phyloP scores from a whole-genome alignment of 2,113 vertebrate genomes.

The Petrocephalus microphthalmus region DNA sequence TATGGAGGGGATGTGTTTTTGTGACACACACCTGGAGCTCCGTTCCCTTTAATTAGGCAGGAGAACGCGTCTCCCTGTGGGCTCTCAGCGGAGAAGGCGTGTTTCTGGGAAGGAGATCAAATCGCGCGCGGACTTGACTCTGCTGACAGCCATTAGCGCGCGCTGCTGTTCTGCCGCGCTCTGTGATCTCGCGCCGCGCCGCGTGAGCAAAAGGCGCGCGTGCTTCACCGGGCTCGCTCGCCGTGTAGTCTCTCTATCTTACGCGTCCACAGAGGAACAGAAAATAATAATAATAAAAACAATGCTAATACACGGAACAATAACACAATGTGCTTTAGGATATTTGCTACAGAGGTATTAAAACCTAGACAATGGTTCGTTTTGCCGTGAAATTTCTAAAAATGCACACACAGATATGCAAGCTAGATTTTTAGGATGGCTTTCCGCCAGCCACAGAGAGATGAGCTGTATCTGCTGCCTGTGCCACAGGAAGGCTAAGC shows the following conservation, averaged over 20 bases:
- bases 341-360: constrained; percentile 1
- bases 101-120: neutral
- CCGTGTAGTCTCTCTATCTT: neutral
- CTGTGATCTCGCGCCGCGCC: neutral
- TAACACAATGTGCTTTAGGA: neutral
- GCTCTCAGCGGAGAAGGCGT: neutral
- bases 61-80: neutral
- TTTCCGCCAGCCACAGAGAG: neutral
- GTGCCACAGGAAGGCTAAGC: neutral
- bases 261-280: neutral
- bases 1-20: neutral
- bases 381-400: neutral
- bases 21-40: neutral
- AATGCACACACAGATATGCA: neutral
- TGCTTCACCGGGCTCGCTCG: neutral
- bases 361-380: neutral
- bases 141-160: neutral
- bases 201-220: neutral
- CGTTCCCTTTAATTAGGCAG: neutral
- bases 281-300: neutral
- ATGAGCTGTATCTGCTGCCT: neutral
- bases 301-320: neutral
- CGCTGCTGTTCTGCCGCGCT: neutral
- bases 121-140: neutral
- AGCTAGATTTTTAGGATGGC: neutral